Base-by-base conservation (phyloP, 2,888 invertebrate genomes). In the Coelogynopora nodosa region DNA sequence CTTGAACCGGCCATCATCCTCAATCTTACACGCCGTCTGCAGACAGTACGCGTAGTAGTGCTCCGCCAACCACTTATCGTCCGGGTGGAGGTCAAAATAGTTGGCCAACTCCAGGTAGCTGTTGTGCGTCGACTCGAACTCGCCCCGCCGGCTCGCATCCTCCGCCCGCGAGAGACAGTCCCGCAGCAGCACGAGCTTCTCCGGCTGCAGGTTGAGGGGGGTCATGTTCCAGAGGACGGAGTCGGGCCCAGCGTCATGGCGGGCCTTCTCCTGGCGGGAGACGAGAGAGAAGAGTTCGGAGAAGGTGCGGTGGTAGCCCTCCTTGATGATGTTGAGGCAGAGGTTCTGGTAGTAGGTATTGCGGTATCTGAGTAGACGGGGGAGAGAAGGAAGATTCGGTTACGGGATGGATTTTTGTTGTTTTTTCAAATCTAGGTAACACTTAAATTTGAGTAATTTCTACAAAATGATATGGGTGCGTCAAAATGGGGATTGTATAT, bases 41-140 rank as follows among this genome's bases (percentile, higher is more conserved):
- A 91, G 89, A 88, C 91, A 91, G 0, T 90, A 90, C 28, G 88
- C 88, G 86, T 90, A 91, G 89, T 91, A 91, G 88, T 91, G 91
- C 87, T 92, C 91, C 0, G 90, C 87, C 84, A 92, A 88, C 91
- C 91, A 91, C 88, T 91, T 91, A 89, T 92, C 91, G 29, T 89
- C 90, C 1, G 89, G 89, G 26, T 89, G 88, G 5, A 67, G 82
- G 85, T 90, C 90, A 88, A 92, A 92, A 87, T 89, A 91, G 29
- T 89, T 86, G n/a, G 91, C 92, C 67, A 92, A 88, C 80, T 90
- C 89, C 87, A 88, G 90, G 81, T 91, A 89, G 28, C 89, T 89
- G 85, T 88, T 49, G 82, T 88, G 88, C 23, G 82, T 81, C 27
- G n/a, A 30, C n/a, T 80, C 49, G 30, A 10, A 87, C 87, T 88